A percentile compares a stretch with the other conserved stretches of the same genome.
phyloP scores from a whole-genome alignment of 1,140 invertebrate genomes.

The Propsilocerus akamusi region DNA sequence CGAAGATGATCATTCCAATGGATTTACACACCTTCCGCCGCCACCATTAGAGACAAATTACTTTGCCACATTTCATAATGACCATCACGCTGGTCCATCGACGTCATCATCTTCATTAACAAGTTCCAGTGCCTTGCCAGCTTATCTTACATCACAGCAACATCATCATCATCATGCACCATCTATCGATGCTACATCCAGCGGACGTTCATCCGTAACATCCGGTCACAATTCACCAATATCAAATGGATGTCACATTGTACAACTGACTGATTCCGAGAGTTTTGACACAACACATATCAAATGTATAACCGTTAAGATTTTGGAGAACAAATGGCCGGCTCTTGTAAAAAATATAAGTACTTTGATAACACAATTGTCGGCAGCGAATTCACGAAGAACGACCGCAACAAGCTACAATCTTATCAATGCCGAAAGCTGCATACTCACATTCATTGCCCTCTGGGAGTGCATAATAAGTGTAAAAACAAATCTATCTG shows the following conservation, averaged over 20 bases:
- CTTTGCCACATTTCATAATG: conserved; percentile 19
- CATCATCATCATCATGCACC: not conserved
- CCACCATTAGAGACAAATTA: conserved; percentile 20
- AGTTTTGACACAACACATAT: conserved; percentile 61
- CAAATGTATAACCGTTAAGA: conserved; percentile 69
- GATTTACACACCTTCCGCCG: conserved; percentile 17
- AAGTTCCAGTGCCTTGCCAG: conserved; percentile 1
- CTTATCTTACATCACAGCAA: not conserved
- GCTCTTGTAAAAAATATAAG: conserved; percentile 47
- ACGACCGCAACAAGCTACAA: conserved; percentile 23
- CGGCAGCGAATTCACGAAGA: not conserved
- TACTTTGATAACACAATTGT: conserved; percentile 28
- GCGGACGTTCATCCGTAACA: not conserved
- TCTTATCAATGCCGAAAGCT: conserved; percentile 37
- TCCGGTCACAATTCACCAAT: not conserved
- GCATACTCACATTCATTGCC: conserved; percentile 61
- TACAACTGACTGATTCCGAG: conserved; percentile 54
- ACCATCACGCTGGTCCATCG: conserved; percentile 10
- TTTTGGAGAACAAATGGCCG: conserved; percentile 64
- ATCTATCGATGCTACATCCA: not conserved
- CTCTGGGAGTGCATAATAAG: conserved; percentile 83
- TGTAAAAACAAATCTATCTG: conserved; percentile 72
- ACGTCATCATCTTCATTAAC: not conserved
- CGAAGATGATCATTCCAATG: conserved; percentile 34
- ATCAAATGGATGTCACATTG: conserved; percentile 35